A percentile compares a stretch with the other conserved stretches of the same genome.
Conservation (phyloP, 2,888 invertebrate genomes). For the Leptinotarsa tumamoca region DNA sequence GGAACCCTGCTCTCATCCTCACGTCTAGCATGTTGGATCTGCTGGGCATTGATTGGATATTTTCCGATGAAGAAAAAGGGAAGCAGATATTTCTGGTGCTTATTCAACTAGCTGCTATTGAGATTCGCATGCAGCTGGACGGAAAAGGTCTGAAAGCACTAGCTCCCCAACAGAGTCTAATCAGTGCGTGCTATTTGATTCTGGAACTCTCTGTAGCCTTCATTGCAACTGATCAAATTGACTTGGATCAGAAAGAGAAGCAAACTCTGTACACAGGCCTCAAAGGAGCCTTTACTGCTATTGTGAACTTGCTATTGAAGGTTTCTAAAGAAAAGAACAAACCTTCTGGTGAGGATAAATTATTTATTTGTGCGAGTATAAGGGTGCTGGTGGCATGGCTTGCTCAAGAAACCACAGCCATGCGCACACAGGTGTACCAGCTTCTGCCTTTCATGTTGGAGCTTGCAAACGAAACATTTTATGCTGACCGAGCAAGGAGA, state of each 20-base stretch:
- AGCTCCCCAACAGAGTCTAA: conserved; percentile 79
- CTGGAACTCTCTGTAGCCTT: conserved; percentile 84
- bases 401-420: conserved; percentile 89
- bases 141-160: conserved; percentile 86
- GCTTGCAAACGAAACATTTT: conserved; percentile 85
- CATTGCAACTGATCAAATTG: conserved; percentile 84
- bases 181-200: conserved; percentile 86
- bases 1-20: conserved; percentile 88
- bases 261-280: conserved; percentile 90
- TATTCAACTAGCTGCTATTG: conserved; percentile 89
- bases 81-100: conserved; percentile 86
- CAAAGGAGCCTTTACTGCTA: conserved; percentile 88
- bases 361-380: conserved; percentile 87
- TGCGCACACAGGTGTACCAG: conserved; percentile 85
- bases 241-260: conserved; percentile 90
- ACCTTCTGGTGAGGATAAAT: conserved; percentile 78
- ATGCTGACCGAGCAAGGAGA: conserved; percentile 77
- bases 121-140: conserved; percentile 94
- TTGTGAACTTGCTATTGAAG: conserved; percentile 79
- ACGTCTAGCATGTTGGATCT: conserved; percentile 84
- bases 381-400: conserved; percentile 90
- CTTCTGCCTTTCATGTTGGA: conserved; percentile 85
- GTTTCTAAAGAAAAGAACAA: conserved; percentile 81
- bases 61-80: conserved; percentile 82
- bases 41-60: conserved; percentile 87